These are phyloP conservation scores for Sebastes baramenuke DNA, from an alignment of 2,797 vertebrate species.

Conservation along the genomic window DNA sequence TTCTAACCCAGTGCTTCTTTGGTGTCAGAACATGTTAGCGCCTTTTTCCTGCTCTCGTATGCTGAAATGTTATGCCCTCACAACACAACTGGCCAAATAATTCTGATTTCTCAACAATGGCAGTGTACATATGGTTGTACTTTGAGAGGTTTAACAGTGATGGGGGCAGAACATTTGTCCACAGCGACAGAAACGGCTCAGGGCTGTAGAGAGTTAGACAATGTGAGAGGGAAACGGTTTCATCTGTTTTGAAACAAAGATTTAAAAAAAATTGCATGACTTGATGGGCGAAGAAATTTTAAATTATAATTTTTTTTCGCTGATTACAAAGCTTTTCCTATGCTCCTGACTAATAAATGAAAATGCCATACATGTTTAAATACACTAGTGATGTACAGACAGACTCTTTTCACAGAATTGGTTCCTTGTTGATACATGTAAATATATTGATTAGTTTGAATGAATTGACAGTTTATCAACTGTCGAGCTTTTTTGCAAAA, in stretches of 20 bases:
- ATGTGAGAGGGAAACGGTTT: background rate
- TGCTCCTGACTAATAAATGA: background rate
- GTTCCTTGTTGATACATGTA: no score
- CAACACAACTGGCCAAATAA: constrained; percentile 51
- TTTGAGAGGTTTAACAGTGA: constrained; percentile 34
- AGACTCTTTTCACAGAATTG: no score
- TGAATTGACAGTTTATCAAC: no score
- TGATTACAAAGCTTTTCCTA: no score
- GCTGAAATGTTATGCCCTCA: constrained; percentile 59
- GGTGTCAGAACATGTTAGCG: constrained; percentile 67
- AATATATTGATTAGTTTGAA: no score
- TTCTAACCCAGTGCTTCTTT: constrained; percentile 37
- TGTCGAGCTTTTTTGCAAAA: no score
- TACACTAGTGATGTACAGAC: background rate
- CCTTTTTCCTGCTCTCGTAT: constrained; percentile 10
- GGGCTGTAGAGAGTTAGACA: constrained; percentile 1
- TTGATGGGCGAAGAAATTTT: background rate
- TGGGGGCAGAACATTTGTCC: constrained; percentile 28
- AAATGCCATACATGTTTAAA: background rate
- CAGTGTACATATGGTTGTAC: constrained; percentile 36
- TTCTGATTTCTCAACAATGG: constrained; percentile 48
- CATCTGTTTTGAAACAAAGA: background rate
- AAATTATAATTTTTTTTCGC: background rate
- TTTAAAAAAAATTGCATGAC: background rate
- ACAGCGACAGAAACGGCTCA: constrained; percentile 21